Percentiles rank a stretch among this genome's conserved stretches.
Conservation (phyloP, 2,888 invertebrate genomes). For the Erynnis tages region DNA sequence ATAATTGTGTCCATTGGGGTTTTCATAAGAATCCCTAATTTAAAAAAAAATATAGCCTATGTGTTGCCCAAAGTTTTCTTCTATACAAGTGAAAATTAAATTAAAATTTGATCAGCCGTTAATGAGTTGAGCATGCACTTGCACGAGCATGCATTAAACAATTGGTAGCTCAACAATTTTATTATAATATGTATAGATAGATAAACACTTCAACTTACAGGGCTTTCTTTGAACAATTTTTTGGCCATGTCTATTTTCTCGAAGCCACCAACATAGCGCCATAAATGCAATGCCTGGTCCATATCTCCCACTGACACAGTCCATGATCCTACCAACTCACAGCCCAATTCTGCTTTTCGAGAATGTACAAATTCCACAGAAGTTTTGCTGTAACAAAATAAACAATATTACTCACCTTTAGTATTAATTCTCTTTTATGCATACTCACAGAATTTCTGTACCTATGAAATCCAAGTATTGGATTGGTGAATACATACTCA, state of each 20-base stretch:
- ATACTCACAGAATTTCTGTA: no score
- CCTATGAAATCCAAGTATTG: no score
- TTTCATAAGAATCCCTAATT: no score
- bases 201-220: constrained; percentile 71
- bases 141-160: no score
- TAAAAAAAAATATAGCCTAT: no score
- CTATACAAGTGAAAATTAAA: no score
- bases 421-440: neutral
- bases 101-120: no score
- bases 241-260: constrained; percentile 91
- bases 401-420: neutral
- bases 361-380: constrained; percentile 89
- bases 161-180: neutral
- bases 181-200: neutral
- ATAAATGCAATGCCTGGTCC: constrained; percentile 98
- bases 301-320: constrained; percentile 97
- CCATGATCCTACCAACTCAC: constrained; percentile 97
- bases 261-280: constrained; percentile 97
- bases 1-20: no score
- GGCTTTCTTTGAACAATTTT: constrained; percentile 84
- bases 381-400: constrained; percentile 83
- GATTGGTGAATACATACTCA: no score
- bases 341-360: constrained; percentile 86
- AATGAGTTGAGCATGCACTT: no score
- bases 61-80: no score